Evolutionary conservation across 2,113 vertebrate genomes (phyloP).

Genomic region (Colaptes auratus): DNA sequence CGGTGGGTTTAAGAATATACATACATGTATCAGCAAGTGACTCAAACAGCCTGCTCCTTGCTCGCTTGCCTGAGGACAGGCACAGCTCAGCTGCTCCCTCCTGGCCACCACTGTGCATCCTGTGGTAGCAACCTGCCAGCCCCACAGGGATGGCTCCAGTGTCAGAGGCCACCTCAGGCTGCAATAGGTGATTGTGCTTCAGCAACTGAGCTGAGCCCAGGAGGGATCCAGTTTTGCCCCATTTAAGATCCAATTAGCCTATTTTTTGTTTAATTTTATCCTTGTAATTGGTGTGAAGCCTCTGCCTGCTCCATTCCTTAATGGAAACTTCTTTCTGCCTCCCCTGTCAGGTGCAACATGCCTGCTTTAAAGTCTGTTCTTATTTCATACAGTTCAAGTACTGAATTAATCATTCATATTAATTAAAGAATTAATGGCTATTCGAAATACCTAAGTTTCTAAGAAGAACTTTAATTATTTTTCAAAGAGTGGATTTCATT

Average conservation of each 20-base stretch:
- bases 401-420: background rate
- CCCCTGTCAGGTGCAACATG: background rate
- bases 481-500: background rate
- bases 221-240: background rate
- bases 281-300: background rate
- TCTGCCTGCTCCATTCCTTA: background rate
- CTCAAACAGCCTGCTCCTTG: background rate
- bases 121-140: rapidly evolving
- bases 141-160: rapidly evolving
- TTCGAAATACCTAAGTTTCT: background rate
- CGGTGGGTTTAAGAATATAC: background rate
- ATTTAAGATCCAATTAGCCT: background rate
- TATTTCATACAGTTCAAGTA: background rate
- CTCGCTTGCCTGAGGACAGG: background rate
- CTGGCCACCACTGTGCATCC: rapidly evolving
- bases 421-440: background rate
- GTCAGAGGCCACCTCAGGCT: background rate
- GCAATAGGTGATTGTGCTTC: background rate
- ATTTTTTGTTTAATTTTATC: background rate
- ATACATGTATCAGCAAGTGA: background rate
- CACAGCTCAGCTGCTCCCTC: rapidly evolving
- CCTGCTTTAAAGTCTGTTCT: background rate
- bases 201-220: background rate
- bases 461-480: background rate
- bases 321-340: background rate